Evolutionary conservation across 2,113 vertebrate species (phyloP).

Genomic region (human (Homo sapiens)): GRCh38 chr9:25712001-25712500

Average conservation of each 20-base stretch:
- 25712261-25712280: neutral
- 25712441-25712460: neutral
- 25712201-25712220: neutral
- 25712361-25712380: neutral
- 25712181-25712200: neutral
- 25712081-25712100: neutral
- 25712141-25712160: neutral
- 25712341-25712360: neutral
- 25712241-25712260: neutral
- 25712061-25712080: neutral
- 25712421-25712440: neutral
- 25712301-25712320: neutral
- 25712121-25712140: neutral
- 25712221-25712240: neutral
- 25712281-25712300: neutral
- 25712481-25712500: neutral
- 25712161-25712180: neutral
- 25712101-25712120: neutral
- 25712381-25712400: neutral
- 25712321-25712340: neutral
- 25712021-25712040: neutral
- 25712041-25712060: neutral
- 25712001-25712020: neutral
- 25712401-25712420: constrained; percentile 8
- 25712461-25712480: neutral